Percentiles rank a stretch among this genome's conserved stretches.
Conservation (phyloP, 2,888 invertebrate genomes). For the Lasioglossum marginatum region DNA sequence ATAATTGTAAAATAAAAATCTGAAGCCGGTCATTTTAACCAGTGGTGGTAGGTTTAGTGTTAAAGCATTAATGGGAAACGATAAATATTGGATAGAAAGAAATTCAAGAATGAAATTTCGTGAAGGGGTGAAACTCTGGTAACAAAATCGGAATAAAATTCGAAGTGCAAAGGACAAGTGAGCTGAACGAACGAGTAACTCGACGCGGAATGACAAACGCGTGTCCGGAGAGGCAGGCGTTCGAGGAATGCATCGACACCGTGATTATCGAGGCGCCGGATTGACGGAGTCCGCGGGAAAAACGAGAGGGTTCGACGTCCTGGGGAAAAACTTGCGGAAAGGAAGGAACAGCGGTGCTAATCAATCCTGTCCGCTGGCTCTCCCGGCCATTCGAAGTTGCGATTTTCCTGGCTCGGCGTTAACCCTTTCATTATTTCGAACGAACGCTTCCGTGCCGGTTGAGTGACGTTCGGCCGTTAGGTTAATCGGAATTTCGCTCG, state of each 20-base stretch:
- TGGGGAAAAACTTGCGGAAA: conserved; percentile 40
- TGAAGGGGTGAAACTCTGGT: no score
- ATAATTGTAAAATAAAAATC: no score
- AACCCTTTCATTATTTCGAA: conserved; percentile 67
- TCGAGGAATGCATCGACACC: conserved; percentile 34
- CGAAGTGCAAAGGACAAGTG: not conserved
- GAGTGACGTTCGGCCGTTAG: conserved; percentile 53
- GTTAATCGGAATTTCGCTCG: conserved; percentile 61
- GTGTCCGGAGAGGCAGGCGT: not conserved
- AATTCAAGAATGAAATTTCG: no score
- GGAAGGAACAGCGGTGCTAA: conserved; percentile 44
- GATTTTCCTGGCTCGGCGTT: conserved; percentile 56
- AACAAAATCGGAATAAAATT: not conserved
- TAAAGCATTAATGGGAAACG: no score
- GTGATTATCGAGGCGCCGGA: conserved; percentile 65
- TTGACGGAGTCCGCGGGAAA: conserved; percentile 49
- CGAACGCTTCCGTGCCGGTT: conserved; percentile 60
- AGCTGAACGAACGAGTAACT: not conserved
- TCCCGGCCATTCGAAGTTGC: conserved; percentile 30
- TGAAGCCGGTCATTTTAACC: no score
- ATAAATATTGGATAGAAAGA: no score
- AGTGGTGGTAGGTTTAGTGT: no score
- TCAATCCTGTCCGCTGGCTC: conserved; percentile 54
- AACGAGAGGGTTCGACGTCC: conserved; percentile 18
- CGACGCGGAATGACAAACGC: not conserved